These are phyloP conservation scores for Palythoa heliodiscus DNA, from an alignment of 92 coral and sea anemone species.

Conservation along the genomic window DNA sequence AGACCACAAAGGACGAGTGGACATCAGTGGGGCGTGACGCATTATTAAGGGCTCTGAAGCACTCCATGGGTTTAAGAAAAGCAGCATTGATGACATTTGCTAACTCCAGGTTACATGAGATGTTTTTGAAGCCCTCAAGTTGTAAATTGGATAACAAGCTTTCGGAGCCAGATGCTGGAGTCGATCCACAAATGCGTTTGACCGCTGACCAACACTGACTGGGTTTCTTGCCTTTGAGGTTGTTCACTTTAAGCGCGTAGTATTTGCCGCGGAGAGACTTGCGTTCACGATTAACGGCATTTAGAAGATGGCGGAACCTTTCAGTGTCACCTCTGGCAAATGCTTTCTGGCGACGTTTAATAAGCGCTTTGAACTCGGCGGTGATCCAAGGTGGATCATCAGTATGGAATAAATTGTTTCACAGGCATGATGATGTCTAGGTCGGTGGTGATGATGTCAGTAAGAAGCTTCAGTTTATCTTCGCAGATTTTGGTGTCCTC, in stretches of 20 bases:
- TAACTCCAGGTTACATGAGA: conserved; percentile 19
- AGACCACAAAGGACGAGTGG: conserved; percentile 7
- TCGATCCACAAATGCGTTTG: conserved; percentile 44
- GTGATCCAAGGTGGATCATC: conserved; percentile 41
- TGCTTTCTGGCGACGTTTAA: conserved; percentile 50
- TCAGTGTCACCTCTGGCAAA: conserved; percentile 27
- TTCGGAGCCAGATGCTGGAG: conserved; percentile 47
- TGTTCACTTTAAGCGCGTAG: conserved; percentile 38
- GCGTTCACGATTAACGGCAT: conserved; percentile 53
- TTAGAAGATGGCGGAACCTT: conserved; percentile 40
- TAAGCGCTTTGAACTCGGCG: conserved; percentile 38
- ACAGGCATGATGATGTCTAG: conserved; percentile 45
- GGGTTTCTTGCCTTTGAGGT: conserved; percentile 49
- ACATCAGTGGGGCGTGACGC: conserved; percentile 9
- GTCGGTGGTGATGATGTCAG: conserved; percentile 47
- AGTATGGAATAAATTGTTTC: conserved; percentile 16
- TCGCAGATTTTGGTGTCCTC: conserved; percentile 33
- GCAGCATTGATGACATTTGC: conserved; percentile 49
- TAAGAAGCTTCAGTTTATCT: conserved; percentile 34
- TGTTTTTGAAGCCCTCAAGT: conserved; percentile 30
- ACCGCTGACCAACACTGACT: conserved; percentile 62
- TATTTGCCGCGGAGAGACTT: conserved; percentile 41
- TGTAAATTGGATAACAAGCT: conserved; percentile 30
- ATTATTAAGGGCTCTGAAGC: conserved; percentile 6
- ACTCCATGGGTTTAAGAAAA: conserved; percentile 52